Evolutionary conservation across 2,113 vertebrate species (phyloP).

Genomic region (Brienomyrus longianalis): DNA sequence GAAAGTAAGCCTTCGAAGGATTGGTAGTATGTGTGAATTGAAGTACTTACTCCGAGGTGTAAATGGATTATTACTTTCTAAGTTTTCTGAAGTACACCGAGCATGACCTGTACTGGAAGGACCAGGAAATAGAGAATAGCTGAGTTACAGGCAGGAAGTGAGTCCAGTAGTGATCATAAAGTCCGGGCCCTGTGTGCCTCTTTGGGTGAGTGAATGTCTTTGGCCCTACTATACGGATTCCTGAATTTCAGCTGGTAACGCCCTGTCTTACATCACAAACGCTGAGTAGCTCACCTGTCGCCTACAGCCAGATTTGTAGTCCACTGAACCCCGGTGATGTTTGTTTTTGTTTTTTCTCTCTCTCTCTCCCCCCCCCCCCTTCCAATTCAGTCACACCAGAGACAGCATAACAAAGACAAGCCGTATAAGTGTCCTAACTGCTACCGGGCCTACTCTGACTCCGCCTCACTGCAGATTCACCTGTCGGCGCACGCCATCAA

Average conservation of each 20-base stretch:
- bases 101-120: neutral
- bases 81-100: neutral
- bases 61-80: neutral
- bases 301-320: neutral
- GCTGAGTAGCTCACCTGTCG: neutral
- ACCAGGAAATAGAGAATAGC: neutral
- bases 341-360: neutral
- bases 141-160: neutral
- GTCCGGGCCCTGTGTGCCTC: neutral
- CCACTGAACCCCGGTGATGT: neutral
- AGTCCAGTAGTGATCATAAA: neutral
- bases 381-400: conserved; percentile 84
- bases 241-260: neutral
- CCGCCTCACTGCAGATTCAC: conserved; percentile 96
- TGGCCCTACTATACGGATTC: neutral
- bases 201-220: neutral
- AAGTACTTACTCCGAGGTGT: neutral
- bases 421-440: conserved; percentile 99
- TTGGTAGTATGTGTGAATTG: neutral
- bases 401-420: conserved; percentile 99
- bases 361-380: neutral
- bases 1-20: neutral
- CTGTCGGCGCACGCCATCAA: conserved; percentile 95
- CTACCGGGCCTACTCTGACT: conserved; percentile 96
- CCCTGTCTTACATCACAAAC: neutral